These are phyloP conservation scores for Capromys pilorides DNA, from an alignment of 2,797 vertebrate genomes.

Conservation along the genomic window DNA sequence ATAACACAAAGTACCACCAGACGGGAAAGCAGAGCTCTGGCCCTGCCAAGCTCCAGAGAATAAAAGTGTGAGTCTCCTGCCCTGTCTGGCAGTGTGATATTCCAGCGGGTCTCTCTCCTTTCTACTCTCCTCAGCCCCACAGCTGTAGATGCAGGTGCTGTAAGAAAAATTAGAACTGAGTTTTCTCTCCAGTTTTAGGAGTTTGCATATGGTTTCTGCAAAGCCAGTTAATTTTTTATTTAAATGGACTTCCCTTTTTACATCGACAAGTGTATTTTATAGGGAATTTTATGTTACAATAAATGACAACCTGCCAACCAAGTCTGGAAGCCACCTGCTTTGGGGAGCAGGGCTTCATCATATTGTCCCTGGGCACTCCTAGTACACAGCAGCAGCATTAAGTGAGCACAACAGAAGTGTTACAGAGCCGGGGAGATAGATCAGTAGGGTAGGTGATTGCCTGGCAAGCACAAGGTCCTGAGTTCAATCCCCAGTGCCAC, in stretches of 20 bases:
- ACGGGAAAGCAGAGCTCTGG: neutral
- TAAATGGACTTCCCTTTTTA: slow-evolving; percentile 61
- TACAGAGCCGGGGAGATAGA: too few relatives aligned
- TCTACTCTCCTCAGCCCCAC: neutral
- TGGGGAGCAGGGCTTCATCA: slow-evolving; percentile 17
- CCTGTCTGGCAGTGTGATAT: neutral
- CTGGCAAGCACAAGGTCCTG: too few relatives aligned
- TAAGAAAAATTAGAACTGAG: slow-evolving; percentile 49
- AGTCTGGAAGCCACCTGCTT: slow-evolving; percentile 43
- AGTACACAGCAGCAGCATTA: neutral
- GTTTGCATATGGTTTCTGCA: slow-evolving; percentile 68
- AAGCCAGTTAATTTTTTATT: slow-evolving; percentile 48
- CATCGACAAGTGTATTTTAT: slow-evolving; percentile 63
- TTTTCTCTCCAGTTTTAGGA: slow-evolving; percentile 52
- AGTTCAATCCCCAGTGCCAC: too few relatives aligned
- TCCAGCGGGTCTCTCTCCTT: neutral
- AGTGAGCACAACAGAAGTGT: neutral
- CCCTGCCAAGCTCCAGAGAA: neutral
- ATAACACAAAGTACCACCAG: neutral
- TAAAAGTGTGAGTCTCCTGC: neutral
- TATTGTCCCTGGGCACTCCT: neutral
- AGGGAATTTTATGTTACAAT: slow-evolving; percentile 55
- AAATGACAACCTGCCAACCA: slow-evolving; percentile 22
- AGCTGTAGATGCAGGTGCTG: slow-evolving; percentile 50
- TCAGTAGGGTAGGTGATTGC: too few relatives aligned